phyloP scores from a whole-genome alignment of 1,140 invertebrate genomes.

The Drosophila bocki region DNA sequence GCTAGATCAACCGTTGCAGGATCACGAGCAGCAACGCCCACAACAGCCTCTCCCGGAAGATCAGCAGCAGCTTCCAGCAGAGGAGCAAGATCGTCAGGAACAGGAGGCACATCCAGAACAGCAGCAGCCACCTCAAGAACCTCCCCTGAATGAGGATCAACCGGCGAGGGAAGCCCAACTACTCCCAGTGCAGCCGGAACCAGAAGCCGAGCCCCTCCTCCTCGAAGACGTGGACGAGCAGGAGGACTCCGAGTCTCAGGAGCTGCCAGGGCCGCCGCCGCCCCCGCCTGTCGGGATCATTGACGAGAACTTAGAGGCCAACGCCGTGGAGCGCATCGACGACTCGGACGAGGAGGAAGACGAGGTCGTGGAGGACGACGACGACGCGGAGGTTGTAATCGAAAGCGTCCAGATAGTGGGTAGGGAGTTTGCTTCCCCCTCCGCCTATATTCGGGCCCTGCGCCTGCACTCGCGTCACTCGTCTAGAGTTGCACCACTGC shows the following conservation, averaged over 20 bases:
- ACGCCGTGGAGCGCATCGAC: constrained; percentile 78
- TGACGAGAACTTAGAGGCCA: constrained; percentile 79
- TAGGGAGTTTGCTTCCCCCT: constrained; percentile 16
- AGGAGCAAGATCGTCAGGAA: not conserved
- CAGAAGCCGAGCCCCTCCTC: constrained; percentile 16
- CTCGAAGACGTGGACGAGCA: constrained; percentile 22
- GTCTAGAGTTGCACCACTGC: constrained; percentile 44
- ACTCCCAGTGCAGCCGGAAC: not conserved
- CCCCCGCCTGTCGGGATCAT: constrained; percentile 46
- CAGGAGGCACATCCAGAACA: not conserved
- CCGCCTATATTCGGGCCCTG: constrained; percentile 30
- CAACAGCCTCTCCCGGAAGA: not conserved
- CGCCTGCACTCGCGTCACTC: constrained; percentile 64
- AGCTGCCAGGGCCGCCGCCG: constrained; percentile 10
- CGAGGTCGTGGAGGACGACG: constrained; percentile 53
- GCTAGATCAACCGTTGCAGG: constrained; percentile 2
- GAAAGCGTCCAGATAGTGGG: constrained; percentile 43
- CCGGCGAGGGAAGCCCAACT: constrained; percentile 1
- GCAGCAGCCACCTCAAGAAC: not conserved
- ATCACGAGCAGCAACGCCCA: constrained; percentile 2
- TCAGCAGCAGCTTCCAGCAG: not conserved
- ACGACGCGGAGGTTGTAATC: constrained; percentile 36
- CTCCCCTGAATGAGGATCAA: constrained; percentile 10
- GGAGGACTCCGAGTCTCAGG: constrained; percentile 32
- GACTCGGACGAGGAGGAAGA: constrained; percentile 74